Percentiles rank a stretch among this genome's conserved stretches.
Evolutionary conservation across 53 echinoderm and acorn worm species (phyloP).

Genomic region (Arbacia lixula): DNA sequence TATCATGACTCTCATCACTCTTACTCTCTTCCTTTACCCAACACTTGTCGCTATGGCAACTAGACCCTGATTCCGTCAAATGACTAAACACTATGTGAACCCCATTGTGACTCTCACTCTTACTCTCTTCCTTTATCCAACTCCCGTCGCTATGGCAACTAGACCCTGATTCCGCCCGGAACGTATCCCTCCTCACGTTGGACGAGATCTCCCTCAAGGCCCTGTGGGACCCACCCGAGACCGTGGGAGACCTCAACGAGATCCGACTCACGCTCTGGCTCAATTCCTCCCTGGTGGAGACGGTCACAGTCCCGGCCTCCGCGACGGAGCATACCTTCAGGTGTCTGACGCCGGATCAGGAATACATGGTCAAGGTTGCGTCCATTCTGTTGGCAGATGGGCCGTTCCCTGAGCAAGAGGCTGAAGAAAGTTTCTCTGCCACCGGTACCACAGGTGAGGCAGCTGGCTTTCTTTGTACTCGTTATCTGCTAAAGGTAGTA

Average conservation of each 20-base stretch:
- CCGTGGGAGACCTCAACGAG: not conserved
- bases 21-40: too few relatives aligned
- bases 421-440: not conserved
- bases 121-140: too few relatives aligned
- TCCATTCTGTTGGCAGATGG: constrained; percentile 9
- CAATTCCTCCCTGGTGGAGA: not conserved
- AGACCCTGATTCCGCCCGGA: constrained; percentile 34
- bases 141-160: too few relatives aligned
- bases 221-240: constrained; percentile 3
- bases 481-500: too few relatives aligned
- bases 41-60: too few relatives aligned
- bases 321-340: not conserved
- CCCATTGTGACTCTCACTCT: too few relatives aligned
- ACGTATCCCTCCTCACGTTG: not conserved
- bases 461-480: too few relatives aligned
- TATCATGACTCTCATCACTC: too few relatives aligned
- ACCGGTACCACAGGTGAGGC: not conserved
- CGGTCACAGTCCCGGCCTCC: not conserved
- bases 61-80: too few relatives aligned
- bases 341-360: not conserved
- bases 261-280: not conserved
- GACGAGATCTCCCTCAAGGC: constrained; percentile 11
- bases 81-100: too few relatives aligned
- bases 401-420: not conserved
- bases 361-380: not conserved